Evolutionary conservation across 2,888 invertebrate genomes (phyloP).

Genomic region (Campoplex capitator): DNA sequence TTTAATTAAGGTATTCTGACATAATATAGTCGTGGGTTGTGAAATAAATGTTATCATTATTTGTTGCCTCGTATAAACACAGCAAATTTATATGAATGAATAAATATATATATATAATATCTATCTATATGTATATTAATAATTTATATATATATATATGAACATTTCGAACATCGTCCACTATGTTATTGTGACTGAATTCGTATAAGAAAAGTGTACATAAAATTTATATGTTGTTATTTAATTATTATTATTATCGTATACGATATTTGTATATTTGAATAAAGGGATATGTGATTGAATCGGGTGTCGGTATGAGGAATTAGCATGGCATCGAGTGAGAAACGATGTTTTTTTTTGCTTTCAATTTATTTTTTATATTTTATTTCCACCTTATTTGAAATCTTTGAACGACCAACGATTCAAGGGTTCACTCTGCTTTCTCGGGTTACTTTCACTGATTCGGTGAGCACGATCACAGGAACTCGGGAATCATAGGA

Average conservation of each 20-base stretch:
- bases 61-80: slow-evolving; percentile 64
- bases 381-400: background rate
- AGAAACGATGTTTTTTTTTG: background rate
- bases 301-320: background rate
- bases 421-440: background rate
- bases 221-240: slow-evolving; percentile 74
- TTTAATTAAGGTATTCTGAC: slow-evolving; percentile 70
- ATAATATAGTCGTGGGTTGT: slow-evolving; percentile 76
- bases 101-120: background rate
- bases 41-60: slow-evolving; percentile 74
- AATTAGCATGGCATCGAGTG: background rate
- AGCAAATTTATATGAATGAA: slow-evolving; percentile 5
- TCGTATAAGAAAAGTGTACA: slow-evolving; percentile 72
- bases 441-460: background rate
- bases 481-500: no score
- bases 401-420: background rate
- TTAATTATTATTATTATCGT: slow-evolving; percentile 68
- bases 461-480: no score
- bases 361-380: background rate
- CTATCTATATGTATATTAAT: no score
- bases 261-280: slow-evolving; percentile 69
- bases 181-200: slow-evolving; percentile 74
- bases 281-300: slow-evolving; percentile 71
- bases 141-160: no score
- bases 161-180: slow-evolving; percentile 69